Evolutionary conservation across 2,797 vertebrate species (phyloP), one percentile per base, ranked within the genome.

Genomic region (Champsocephalus esox): DNA sequence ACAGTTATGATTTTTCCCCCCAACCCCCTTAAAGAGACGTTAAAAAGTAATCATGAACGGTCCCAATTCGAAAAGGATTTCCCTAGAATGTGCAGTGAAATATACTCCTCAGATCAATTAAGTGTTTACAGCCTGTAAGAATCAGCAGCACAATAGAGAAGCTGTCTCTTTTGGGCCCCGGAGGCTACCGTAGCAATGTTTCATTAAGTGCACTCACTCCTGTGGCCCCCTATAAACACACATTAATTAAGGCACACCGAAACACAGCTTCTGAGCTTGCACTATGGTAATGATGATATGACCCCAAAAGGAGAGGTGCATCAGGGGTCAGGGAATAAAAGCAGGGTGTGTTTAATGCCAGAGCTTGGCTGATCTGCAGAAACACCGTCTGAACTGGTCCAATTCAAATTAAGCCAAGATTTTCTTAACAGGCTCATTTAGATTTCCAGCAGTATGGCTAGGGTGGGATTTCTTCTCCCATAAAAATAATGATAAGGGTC

Each of bases 211-310:
- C 94, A 96, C 95, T 96, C 96, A 96, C 96, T 97, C 96, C 96
- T 96, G 96, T 96, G 96, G 95, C 96, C 96, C 95, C 95, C 95
- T 96, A 97, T 98, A 98, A 99, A 98, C 96, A 98, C 96, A 97
- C 97, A 97, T 98, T 98, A 98, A 99, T 99, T 99, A 99, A 97
- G 96, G 96, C 97, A 95, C 97, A 96, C 96, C 94, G 96, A 97
- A 97, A 96, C 96, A 94, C 96, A 96, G 96, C 96, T 97, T 98
- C 97, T 97, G 96, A 97, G 97, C 96, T 97, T 97, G 97, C 97
- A 97, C 97, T 98, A 98, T 98, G 97, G 96, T 99, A 99, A 99
- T 99, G 96, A 98, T 97, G 96, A 96, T 97, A 95, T 97, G 97
- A 98, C 97, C 96, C 96, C 88, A 95, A 97, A 97, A 96, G 95